phyloP scores from a whole-genome alignment of 2,888 invertebrate species.

The Drosophila tanythrix region DNA sequence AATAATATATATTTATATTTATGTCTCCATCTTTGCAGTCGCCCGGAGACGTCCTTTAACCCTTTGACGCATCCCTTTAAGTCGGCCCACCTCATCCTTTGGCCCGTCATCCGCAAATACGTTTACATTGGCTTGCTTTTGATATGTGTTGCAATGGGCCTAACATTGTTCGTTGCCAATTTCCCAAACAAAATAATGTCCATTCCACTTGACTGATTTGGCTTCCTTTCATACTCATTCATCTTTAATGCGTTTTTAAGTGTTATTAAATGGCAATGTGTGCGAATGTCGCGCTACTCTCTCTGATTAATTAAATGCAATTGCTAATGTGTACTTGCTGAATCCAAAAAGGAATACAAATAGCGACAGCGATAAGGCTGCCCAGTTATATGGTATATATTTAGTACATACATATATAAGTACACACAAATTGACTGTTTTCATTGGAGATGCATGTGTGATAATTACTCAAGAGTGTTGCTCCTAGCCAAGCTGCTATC shows the following conservation, averaged over 20 bases:
- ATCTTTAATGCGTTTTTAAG: slow-evolving; percentile 16
- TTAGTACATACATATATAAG: slow-evolving; percentile 6
- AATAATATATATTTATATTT: not conserved
- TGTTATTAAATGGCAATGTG: slow-evolving; percentile 31
- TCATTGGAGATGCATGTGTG: slow-evolving; percentile 22
- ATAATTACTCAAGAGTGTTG: not conserved
- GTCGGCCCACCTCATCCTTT: slow-evolving; percentile 56
- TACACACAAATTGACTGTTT: slow-evolving; percentile 17
- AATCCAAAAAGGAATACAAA: slow-evolving; percentile 20
- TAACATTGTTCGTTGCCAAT: slow-evolving; percentile 42
- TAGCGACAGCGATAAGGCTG: slow-evolving; percentile 28
- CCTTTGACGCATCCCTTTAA: slow-evolving; percentile 82
- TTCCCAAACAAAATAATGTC: slow-evolving; percentile 48
- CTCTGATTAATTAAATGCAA: slow-evolving; percentile 47
- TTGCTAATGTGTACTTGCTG: slow-evolving; percentile 23
- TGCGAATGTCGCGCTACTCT: not conserved
- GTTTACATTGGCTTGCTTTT: slow-evolving; percentile 37
- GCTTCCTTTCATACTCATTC: not conserved
- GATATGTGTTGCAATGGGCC: slow-evolving; percentile 24
- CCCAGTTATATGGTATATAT: slow-evolving; percentile 9
- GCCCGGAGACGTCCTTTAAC: slow-evolving; percentile 88
- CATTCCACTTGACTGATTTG: slow-evolving; percentile 54
- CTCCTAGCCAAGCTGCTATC: not conserved
- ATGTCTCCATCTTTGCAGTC: slow-evolving; percentile 83
- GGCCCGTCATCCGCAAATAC: slow-evolving; percentile 69